Evolutionary conservation across 2,113 vertebrate species (phyloP).

Genomic region (zebrafish (Danio rerio)): DNA sequence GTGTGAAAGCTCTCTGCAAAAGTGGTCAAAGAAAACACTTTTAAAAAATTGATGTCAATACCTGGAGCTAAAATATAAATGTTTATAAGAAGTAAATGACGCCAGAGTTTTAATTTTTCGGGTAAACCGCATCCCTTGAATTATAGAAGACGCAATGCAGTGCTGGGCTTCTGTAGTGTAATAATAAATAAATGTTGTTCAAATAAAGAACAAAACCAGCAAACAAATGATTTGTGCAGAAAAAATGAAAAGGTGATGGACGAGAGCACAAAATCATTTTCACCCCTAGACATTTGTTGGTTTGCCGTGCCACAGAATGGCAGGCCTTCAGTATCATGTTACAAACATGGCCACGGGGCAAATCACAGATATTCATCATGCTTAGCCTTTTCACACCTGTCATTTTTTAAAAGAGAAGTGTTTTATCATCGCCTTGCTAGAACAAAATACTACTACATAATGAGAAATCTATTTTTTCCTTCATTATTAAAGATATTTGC

Average conservation of each 20-base stretch:
- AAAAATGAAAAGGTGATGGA: slow-evolving; percentile 27
- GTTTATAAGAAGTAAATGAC: neutral
- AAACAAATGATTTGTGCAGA: slow-evolving; percentile 34
- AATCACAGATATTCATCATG: slow-evolving; percentile 40
- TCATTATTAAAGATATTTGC: no score
- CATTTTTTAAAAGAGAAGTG: slow-evolving; percentile 12
- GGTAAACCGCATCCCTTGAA: neutral
- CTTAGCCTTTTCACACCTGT: slow-evolving; percentile 37
- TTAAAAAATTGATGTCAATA: no score
- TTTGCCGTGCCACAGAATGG: neutral
- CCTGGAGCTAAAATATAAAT: no score
- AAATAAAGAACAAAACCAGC: slow-evolving; percentile 11
- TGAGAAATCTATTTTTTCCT: neutral
- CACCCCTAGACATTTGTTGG: slow-evolving; percentile 10
- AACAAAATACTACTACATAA: slow-evolving; percentile 1
- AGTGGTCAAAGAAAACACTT: no score
- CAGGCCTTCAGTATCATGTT: slow-evolving; percentile 19
- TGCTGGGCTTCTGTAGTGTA: neutral
- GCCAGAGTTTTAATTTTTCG: neutral
- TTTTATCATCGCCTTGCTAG: slow-evolving; percentile 22
- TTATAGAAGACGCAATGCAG: neutral
- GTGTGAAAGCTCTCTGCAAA: no score
- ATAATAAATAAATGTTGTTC: neutral
- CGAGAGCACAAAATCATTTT: slow-evolving; percentile 41
- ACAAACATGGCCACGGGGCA: slow-evolving; percentile 1